A percentile compares a stretch with the other conserved stretches of the same genome.
Conservation (phyloP, 2,113 vertebrate species). For the Sisor rabdophorus region DNA sequence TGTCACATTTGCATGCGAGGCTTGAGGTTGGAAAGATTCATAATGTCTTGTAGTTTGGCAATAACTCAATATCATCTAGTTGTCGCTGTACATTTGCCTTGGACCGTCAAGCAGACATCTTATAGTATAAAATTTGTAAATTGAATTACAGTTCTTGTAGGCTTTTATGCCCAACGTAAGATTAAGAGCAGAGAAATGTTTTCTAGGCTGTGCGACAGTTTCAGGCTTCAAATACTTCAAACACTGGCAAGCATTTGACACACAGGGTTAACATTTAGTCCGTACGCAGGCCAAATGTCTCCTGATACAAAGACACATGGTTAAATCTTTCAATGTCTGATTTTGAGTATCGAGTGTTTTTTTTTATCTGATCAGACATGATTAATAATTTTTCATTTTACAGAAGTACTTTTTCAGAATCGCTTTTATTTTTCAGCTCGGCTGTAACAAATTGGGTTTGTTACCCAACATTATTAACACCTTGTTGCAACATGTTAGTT, state of each 20-base stretch:
- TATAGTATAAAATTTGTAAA: constrained; percentile 25
- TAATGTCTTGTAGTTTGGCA: constrained; percentile 46
- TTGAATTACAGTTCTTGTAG: constrained; percentile 27
- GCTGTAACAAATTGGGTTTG: too few relatives aligned
- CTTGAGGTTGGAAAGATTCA: constrained; percentile 39
- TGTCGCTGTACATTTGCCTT: constrained; percentile 38
- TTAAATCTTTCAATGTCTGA: background rate
- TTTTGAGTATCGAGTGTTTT: background rate
- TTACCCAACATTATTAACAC: too few relatives aligned
- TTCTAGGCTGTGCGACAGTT: background rate
- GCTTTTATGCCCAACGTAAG: constrained; percentile 16
- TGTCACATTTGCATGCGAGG: constrained; percentile 48
- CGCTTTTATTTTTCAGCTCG: background rate
- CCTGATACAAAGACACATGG: background rate
- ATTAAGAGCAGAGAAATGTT: background rate
- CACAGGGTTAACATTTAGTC: background rate
- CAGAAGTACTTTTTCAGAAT: background rate
- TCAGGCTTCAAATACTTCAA: background rate
- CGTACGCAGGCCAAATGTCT: background rate
- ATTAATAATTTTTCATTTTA: background rate
- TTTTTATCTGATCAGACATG: background rate
- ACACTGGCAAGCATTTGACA: background rate
- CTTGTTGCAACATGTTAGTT: too few relatives aligned
- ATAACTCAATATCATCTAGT: constrained; percentile 42
- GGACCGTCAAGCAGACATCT: constrained; percentile 41